A percentile compares a stretch with the other conserved stretches of the same genome.
Evolutionary conservation across 2,888 invertebrate genomes (phyloP).

Genomic region (Junonia oenone): DNA sequence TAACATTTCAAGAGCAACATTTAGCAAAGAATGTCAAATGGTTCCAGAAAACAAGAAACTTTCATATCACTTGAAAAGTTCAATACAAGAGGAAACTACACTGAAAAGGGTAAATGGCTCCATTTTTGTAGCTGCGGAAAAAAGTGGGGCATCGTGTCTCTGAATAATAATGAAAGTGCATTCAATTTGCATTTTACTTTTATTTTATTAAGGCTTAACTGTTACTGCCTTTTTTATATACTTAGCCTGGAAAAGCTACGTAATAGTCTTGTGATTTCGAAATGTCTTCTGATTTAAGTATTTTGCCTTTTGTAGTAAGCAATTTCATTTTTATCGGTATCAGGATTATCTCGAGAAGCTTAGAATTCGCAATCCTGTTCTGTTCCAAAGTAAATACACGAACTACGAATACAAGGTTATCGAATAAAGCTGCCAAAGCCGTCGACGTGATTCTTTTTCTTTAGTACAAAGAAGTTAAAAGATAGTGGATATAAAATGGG

Average conservation of each 20-base stretch:
- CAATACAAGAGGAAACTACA: not conserved
- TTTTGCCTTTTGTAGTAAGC: not conserved
- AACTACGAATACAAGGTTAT: not conserved
- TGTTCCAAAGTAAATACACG: not conserved
- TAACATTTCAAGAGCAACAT: not conserved
- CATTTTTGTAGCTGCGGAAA: constrained; percentile 1
- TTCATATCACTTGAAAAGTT: not conserved
- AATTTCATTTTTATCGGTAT: constrained; percentile 6
- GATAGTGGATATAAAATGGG: not conserved
- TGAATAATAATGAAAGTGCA: constrained; percentile 18
- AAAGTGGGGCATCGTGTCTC: constrained; percentile 8
- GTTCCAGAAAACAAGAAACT: not conserved
- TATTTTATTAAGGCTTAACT: not conserved
- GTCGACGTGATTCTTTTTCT: not conserved
- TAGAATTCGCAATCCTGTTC: not conserved
- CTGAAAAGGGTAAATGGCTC: not conserved
- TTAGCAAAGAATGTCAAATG: not conserved
- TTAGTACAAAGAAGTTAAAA: not conserved
- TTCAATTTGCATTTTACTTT: not conserved
- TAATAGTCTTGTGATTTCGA: not conserved
- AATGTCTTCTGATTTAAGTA: not conserved
- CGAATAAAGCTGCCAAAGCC: not conserved
- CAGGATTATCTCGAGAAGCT: constrained; percentile 2
- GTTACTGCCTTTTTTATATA: not conserved
- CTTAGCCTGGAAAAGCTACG: not conserved